Evolutionary conservation across 2,888 invertebrate species (phyloP).

Genomic region (Autographa pulchrina): DNA sequence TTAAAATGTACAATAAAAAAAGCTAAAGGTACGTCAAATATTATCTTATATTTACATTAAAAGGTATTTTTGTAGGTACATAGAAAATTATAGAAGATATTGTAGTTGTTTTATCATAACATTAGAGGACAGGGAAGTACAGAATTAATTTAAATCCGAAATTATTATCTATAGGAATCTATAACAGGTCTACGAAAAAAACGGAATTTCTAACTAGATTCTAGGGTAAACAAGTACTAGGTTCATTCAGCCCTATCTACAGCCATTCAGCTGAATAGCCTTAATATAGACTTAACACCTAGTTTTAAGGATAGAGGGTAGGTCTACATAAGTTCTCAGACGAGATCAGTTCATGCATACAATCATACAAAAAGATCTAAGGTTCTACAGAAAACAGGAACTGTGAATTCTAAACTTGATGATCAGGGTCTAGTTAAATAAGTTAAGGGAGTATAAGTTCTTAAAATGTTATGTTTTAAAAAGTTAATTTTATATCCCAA

Average conservation of each 20-base stretch:
- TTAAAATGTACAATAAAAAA: slow-evolving; percentile 53
- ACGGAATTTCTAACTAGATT: neutral
- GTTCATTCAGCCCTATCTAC: slow-evolving; percentile 5
- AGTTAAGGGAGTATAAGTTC: neutral
- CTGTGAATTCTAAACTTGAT: slow-evolving; percentile 56
- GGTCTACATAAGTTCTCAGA: slow-evolving; percentile 33
- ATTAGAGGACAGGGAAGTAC: slow-evolving; percentile 5
- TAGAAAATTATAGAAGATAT: slow-evolving; percentile 19
- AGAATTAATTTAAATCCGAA: neutral
- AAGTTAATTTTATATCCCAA: too few relatives aligned
- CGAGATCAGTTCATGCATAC: slow-evolving; percentile 59
- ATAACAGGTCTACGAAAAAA: neutral
- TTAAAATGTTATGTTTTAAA: neutral
- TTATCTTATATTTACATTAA: slow-evolving; percentile 52
- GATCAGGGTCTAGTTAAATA: neutral
- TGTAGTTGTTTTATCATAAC: slow-evolving; percentile 9
- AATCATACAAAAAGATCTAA: slow-evolving; percentile 62
- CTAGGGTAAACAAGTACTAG: neutral
- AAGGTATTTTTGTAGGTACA: slow-evolving; percentile 25
- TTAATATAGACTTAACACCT: slow-evolving; percentile 22
- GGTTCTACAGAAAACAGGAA: slow-evolving; percentile 58
- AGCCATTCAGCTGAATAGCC: slow-evolving; percentile 10
- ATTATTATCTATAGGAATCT: slow-evolving; percentile 3
- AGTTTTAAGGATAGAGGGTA: slow-evolving; percentile 30
- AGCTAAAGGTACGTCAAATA: slow-evolving; percentile 37